Conservation (phyloP, 2,113 vertebrate genomes). For the Nansenia antarctica region DNA sequence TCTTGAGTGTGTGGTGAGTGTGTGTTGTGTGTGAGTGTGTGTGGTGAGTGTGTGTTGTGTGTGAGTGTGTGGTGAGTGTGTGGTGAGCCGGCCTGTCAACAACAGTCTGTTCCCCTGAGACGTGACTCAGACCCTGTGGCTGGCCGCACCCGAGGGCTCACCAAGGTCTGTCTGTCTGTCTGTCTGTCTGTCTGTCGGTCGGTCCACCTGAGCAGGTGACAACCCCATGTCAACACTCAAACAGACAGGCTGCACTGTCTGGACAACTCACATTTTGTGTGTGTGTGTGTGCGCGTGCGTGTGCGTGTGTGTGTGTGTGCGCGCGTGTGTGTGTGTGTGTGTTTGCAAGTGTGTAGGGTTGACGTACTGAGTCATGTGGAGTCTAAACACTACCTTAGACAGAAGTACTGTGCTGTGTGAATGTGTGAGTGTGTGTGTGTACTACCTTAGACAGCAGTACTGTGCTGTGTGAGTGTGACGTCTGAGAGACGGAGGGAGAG, state of each 20-base stretch:
- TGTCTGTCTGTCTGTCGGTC: background rate
- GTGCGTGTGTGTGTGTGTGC: background rate
- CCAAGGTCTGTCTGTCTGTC: background rate
- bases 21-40: no score
- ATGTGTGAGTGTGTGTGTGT: no score
- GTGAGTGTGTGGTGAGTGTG: background rate
- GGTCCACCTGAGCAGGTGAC: background rate
- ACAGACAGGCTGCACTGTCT: background rate
- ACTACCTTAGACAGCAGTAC: no score
- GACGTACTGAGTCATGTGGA: background rate
- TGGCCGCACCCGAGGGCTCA: background rate
- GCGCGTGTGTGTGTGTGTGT: background rate
- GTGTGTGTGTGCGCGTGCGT: background rate
- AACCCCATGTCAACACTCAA: background rate
- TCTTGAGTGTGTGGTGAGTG: background rate
- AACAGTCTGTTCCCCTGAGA: conserved; percentile 50
- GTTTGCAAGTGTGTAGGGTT: background rate
- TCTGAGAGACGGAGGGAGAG: background rate
- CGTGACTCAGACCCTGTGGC: conserved; percentile 50
- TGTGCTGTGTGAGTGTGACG: background rate
- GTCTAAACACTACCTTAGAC: background rate
- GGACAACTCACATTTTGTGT: no score
- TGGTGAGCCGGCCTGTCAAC: conserved; percentile 37
- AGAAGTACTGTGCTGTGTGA: background rate
- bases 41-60: background rate